These are phyloP conservation scores for Styela clava DNA, from an alignment of 23 tunicate genomes.

Conservation along the genomic window DNA sequence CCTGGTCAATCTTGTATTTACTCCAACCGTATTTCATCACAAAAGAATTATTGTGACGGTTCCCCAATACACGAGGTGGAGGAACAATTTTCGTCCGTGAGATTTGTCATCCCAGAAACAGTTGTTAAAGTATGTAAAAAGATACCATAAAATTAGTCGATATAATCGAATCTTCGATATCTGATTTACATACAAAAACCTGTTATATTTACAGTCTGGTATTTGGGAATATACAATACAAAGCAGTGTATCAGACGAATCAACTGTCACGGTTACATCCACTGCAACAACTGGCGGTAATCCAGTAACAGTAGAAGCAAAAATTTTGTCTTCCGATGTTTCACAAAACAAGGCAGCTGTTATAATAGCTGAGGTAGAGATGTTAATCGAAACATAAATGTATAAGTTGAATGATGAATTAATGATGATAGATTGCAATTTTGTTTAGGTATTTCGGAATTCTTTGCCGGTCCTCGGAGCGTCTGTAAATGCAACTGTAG, in stretches of 20 bases:
- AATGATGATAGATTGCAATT: no score
- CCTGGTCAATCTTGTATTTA: not conserved
- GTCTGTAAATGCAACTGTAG: constrained; percentile 27
- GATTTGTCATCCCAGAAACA: not conserved
- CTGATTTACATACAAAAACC: no score
- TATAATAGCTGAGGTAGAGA: not conserved
- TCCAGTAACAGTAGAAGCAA: not conserved
- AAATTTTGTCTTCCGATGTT: not conserved
- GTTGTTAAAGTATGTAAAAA: no score
- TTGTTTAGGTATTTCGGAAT: no score
- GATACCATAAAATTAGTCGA: no score
- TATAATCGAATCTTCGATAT: no score
- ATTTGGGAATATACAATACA: not conserved
- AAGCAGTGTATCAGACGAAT: not conserved
- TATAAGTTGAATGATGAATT: no score
- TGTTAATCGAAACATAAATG: no score
- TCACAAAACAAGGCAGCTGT: not conserved
- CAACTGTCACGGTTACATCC: not conserved
- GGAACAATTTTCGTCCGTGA: not conserved
- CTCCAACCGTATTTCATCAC: not conserved
- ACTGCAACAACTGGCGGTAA: not conserved
- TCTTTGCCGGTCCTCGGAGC: no score
- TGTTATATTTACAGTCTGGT: not conserved
- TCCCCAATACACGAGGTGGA: not conserved
- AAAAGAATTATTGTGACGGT: not conserved